Evolutionary conservation across 2,888 invertebrate species (phyloP).

Genomic region (Smittia sp.): DNA sequence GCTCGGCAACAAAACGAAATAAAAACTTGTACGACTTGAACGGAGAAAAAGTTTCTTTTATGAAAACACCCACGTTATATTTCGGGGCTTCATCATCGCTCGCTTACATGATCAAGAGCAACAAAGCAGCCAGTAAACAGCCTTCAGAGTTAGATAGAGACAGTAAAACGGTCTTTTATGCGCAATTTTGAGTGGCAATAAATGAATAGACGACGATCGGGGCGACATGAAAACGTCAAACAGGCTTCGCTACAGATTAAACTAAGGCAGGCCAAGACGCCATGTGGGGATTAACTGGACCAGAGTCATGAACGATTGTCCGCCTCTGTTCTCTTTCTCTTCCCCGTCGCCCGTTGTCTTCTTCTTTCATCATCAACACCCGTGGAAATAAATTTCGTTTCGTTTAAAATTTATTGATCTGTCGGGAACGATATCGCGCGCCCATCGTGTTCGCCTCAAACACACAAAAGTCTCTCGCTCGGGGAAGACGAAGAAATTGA

Average conservation of each 20-base stretch:
- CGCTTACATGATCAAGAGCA: neutral
- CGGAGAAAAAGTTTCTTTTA: neutral
- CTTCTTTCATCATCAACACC: constrained; percentile 18
- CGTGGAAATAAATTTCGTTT: neutral
- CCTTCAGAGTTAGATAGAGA: neutral
- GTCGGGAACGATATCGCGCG: constrained; percentile 19
- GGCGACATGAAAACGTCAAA: constrained; percentile 9
- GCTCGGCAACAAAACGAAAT: neutral
- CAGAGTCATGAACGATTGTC: neutral
- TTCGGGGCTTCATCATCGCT: constrained; percentile 2
- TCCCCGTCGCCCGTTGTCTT: no score
- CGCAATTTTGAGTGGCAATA: neutral
- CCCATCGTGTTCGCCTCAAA: constrained; percentile 9
- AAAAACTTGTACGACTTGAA: neutral
- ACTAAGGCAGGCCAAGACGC: neutral
- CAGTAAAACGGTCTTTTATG: neutral
- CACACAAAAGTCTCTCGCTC: neutral
- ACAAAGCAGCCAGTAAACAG: constrained; percentile 9
- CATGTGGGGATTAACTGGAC: constrained; percentile 2
- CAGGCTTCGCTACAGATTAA: neutral
- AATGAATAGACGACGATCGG: neutral
- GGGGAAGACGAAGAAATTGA: constrained; percentile 7
- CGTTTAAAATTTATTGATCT: constrained; percentile 23
- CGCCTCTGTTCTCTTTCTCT: constrained; percentile 5
- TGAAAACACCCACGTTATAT: neutral